Conservation (phyloP, 2,113 vertebrate species). For the Steatornis caripensis region DNA sequence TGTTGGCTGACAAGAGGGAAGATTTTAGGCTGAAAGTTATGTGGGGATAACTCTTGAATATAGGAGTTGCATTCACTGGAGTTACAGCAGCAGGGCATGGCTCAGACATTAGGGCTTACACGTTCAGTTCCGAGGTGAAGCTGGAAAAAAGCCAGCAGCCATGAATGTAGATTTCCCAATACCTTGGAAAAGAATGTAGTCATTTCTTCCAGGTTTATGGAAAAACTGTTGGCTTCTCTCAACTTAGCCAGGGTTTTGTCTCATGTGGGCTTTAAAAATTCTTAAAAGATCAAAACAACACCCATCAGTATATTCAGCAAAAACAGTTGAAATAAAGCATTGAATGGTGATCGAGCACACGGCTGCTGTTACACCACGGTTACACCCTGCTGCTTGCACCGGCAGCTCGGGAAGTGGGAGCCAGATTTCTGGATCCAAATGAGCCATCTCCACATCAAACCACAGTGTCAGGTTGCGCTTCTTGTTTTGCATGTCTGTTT, state of each 20-base stretch:
- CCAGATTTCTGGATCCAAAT: neutral
- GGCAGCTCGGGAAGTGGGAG: neutral
- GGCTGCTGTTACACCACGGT: neutral
- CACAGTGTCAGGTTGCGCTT: neutral
- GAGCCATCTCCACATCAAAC: neutral
- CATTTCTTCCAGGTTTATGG: neutral
- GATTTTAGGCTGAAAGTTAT: neutral
- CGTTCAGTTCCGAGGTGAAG: neutral
- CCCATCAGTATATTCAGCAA: neutral
- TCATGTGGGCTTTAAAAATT: conserved; percentile 10
- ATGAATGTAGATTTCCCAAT: neutral
- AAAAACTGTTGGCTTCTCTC: neutral
- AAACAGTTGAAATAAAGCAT: neutral
- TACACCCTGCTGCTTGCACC: neutral
- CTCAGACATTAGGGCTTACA: neutral
- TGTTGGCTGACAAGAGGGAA: neutral
- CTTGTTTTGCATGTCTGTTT: neutral
- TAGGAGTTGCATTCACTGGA: neutral
- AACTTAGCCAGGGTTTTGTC: neutral
- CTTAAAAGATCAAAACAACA: neutral
- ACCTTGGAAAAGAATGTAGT: neutral
- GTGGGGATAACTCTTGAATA: neutral
- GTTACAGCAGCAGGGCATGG: neutral
- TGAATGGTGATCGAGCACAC: neutral
- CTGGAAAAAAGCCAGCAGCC: neutral